Evolutionary conservation across 1,140 invertebrate genomes (phyloP).

Genomic region (Venustaconcha ellipsiformis): DNA sequence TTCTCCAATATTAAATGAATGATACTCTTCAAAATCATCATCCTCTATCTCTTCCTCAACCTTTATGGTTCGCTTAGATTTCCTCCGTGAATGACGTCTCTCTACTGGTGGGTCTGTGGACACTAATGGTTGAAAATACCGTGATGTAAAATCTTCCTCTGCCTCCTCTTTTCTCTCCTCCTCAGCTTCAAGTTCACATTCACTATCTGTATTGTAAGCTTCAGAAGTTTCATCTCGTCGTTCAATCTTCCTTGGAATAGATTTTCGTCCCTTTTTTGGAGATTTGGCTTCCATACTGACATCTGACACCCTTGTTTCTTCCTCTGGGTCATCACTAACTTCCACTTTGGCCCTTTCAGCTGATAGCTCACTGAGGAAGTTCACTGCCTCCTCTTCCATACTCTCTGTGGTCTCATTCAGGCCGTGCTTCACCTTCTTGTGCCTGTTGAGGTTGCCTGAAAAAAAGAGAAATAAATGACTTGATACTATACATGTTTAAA

Average conservation of each 20-base stretch:
- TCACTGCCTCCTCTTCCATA: slow-evolving; percentile 62
- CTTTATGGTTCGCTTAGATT: too few relatives aligned
- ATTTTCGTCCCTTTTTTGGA: slow-evolving; percentile 43
- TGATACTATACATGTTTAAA: not conserved
- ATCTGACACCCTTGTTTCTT: slow-evolving; percentile 17
- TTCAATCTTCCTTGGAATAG: slow-evolving; percentile 35
- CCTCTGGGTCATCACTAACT: slow-evolving; percentile 5
- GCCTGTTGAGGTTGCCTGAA: slow-evolving; percentile 63
- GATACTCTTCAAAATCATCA: too few relatives aligned
- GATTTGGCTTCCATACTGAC: slow-evolving; percentile 31
- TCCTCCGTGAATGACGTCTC: too few relatives aligned
- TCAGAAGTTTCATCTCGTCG: slow-evolving; percentile 12
- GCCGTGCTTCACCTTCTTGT: slow-evolving; percentile 66
- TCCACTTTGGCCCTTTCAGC: slow-evolving; percentile 29
- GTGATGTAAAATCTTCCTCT: slow-evolving; percentile 12
- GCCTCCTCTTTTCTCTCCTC: slow-evolving; percentile 17
- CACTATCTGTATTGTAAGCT: slow-evolving; percentile 12
- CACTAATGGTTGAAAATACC: not conserved
- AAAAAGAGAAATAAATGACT: slow-evolving; percentile 9
- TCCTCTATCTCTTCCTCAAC: too few relatives aligned
- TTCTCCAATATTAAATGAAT: too few relatives aligned
- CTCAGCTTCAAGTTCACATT: slow-evolving; percentile 21
- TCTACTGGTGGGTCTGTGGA: too few relatives aligned
- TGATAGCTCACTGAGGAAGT: slow-evolving; percentile 53
- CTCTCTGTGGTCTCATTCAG: slow-evolving; percentile 58